Base-by-base conservation (phyloP, 2,113 vertebrate species). In the Crypturellus undulatus region DNA sequence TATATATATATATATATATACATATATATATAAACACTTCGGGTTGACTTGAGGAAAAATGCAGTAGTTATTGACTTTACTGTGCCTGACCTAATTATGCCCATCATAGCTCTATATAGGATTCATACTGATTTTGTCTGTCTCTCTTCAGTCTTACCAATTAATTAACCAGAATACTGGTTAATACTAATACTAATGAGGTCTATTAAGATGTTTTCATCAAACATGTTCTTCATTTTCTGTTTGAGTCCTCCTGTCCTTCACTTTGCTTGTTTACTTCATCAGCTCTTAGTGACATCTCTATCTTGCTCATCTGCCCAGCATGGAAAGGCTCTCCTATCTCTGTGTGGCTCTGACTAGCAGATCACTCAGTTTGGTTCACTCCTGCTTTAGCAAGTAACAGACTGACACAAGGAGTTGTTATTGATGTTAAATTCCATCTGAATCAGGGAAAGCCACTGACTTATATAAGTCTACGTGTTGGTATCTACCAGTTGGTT, bases 401-500 rank as follows among this genome's bases (percentile, higher is more conserved):
- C 30, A 52, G 16, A 4, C 11, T 59, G 43, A 49, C 32, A 47
- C 4, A 67, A 28, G 64, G 36, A 32, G 21, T 20, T 43, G 11
- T 70, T 67, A 67, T 0, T 8, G 56, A 30, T 42, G 20, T 85
- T 64, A n/a, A 4, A 73, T 38, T 91, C 43, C 49, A 65, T 17
- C 0, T 68, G 28, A 28, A 73, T 47, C 12, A n/a, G 9, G n/a
- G 28, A 21, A 83, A 80, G 11, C 51, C 52, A 64, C 18, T 1
- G 3, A 21, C 3, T 5, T 71, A 4, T 18, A 22, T 22, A 24
- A 83, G 16, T 3, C 22, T 36, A 26, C 6, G 9, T 26, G 36
- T 5, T 45, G 59, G 2, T 63, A 18, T 64, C 0, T 0, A 2
- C 49, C 42, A 7, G 3, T 1, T 71, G 15, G 10, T 47, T 72